phyloP scores from a whole-genome alignment of 2,888 invertebrate genomes.

The Dryadula phaetusa region DNA sequence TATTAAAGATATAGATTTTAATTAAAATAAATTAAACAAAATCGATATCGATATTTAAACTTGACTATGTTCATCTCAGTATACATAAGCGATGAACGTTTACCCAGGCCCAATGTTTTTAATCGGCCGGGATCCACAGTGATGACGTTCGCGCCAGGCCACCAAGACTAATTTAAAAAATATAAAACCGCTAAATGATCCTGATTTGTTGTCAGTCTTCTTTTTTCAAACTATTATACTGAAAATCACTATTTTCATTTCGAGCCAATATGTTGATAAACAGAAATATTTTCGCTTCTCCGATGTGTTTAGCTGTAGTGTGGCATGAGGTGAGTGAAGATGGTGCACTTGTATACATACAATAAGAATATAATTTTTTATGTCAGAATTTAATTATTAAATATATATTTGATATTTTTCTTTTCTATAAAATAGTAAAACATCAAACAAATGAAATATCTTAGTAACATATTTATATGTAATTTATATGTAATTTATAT shows the following conservation, averaged over 20 bases:
- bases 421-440: no score
- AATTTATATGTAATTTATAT: no score
- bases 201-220: slow-evolving; percentile 53
- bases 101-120: slow-evolving; percentile 70
- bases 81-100: slow-evolving; percentile 64
- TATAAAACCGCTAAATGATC: slow-evolving; percentile 59
- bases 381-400: no score
- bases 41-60: slow-evolving; percentile 49
- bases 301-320: no score
- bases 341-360: no score
- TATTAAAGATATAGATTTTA: background rate
- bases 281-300: no score
- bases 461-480: no score
- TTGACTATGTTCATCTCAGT: slow-evolving; percentile 59
- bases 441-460: no score
- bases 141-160: slow-evolving; percentile 62
- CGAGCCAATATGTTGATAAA: no score
- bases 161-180: slow-evolving; percentile 61
- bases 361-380: no score
- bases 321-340: no score
- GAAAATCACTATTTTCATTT: background rate
- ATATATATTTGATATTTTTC: no score
- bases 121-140: slow-evolving; percentile 58
- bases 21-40: background rate
- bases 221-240: slow-evolving; percentile 51